phyloP scores from a whole-genome alignment of 2,888 invertebrate genomes.

The Tetragonisca angustula region DNA sequence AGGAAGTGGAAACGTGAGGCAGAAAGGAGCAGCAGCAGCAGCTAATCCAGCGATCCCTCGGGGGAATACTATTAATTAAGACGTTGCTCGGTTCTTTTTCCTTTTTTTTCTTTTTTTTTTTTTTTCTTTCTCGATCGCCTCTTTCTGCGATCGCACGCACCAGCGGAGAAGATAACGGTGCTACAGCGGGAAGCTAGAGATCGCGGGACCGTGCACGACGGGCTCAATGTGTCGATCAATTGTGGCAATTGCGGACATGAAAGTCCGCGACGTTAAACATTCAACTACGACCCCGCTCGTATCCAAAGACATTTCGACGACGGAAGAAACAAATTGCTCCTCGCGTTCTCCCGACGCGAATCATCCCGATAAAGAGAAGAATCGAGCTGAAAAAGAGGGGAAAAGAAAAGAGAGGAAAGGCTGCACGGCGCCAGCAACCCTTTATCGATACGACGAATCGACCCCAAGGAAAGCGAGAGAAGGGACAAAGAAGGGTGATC shows the following conservation, averaged over 20 bases:
- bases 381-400: slow-evolving; percentile 1
- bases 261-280: slow-evolving; percentile 21
- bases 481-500: not conserved
- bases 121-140: not conserved
- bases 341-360: not conserved
- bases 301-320: slow-evolving; percentile 1
- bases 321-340: not conserved
- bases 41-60: slow-evolving; percentile 7
- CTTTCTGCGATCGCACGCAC: too few species aligned
- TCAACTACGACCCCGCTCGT: not conserved
- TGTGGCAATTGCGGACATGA: not conserved
- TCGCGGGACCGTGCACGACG: too few species aligned
- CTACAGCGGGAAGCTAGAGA: not conserved
- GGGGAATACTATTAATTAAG: slow-evolving; percentile 59
- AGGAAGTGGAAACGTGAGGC: slow-evolving; percentile 13
- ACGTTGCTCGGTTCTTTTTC: slow-evolving; percentile 18
- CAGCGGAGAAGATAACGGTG: not conserved
- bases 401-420: not conserved
- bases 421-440: not conserved
- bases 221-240: slow-evolving; percentile 6
- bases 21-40: slow-evolving; percentile 24
- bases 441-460: slow-evolving; percentile 7
- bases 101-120: too few species aligned
- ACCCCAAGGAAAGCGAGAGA: not conserved
- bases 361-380: slow-evolving; percentile 2